phyloP scores from a whole-genome alignment of 1,140 invertebrate species.

The Eriocheir sinensis region DNA sequence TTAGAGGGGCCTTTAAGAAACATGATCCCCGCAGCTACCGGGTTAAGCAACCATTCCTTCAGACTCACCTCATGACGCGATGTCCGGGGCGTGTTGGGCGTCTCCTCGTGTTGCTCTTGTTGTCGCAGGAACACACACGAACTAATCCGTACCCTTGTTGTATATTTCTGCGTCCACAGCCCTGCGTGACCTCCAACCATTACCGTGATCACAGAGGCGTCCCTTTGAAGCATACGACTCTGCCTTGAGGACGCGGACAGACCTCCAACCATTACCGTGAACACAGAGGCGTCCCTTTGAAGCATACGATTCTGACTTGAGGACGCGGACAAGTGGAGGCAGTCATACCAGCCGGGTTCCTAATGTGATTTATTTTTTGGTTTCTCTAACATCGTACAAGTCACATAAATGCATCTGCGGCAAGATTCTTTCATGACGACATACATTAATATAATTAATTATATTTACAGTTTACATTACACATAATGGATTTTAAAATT shows the following conservation, averaged over 20 bases:
- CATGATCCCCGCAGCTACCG: too few species aligned
- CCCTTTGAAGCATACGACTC: background rate
- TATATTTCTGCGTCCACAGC: too few species aligned
- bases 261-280: background rate
- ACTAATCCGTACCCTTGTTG: too few species aligned
- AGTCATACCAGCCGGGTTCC: background rate
- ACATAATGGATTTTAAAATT: constrained; percentile 57
- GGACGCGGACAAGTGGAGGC: background rate
- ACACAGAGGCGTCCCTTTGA: background rate
- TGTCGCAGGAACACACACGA: too few species aligned
- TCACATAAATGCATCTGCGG: constrained; percentile 73
- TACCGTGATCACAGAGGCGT: background rate
- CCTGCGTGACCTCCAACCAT: too few species aligned
- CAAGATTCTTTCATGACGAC: constrained; percentile 70
- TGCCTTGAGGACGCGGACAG: background rate
- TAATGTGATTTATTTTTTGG: constrained; percentile 68
- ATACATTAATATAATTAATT: constrained; percentile 68
- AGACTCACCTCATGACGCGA: too few species aligned
- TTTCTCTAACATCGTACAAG: constrained; percentile 74
- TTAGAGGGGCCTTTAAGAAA: too few species aligned
- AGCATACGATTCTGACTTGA: background rate
- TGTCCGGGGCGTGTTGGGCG: too few species aligned
- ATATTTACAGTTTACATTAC: constrained; percentile 64
- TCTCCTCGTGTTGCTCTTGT: too few species aligned
- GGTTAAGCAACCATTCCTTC: too few species aligned